A percentile compares a stretch with the other conserved stretches of the same genome.
Conservation (phyloP, 2,797 vertebrate genomes). For the Gymnoscopelus microlampas region DNA sequence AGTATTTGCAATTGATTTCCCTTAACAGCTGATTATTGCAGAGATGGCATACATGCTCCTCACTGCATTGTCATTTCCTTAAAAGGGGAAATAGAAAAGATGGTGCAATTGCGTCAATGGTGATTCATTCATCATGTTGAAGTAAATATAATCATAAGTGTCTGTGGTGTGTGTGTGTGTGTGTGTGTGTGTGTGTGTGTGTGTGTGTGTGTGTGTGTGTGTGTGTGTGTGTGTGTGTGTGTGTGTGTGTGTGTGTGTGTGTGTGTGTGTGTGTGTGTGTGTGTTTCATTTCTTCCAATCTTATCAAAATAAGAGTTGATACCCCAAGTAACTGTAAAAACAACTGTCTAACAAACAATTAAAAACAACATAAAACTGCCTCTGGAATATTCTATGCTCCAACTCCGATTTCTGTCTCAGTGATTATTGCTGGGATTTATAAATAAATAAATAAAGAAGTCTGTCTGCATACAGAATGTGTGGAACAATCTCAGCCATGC, state of each 20-base stretch:
- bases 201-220: not conserved
- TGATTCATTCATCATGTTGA: slow-evolving; percentile 28
- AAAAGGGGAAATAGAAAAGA: slow-evolving; percentile 3
- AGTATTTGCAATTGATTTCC: slow-evolving; percentile 67
- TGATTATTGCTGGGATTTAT: slow-evolving; percentile 79
- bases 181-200: not conserved
- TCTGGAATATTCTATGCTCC: slow-evolving; percentile 68
- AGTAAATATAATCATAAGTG: slow-evolving; percentile 53
- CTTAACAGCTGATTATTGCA: slow-evolving; percentile 56
- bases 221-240: too few relatives aligned
- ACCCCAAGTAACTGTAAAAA: slow-evolving; percentile 67
- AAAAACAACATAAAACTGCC: slow-evolving; percentile 11
- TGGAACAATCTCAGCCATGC: slow-evolving; percentile 72
- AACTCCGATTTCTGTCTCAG: slow-evolving; percentile 72
- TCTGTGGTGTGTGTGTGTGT: slow-evolving; percentile 27
- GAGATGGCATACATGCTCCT: slow-evolving; percentile 27
- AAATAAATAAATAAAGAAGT: slow-evolving; percentile 43
- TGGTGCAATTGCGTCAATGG: slow-evolving; percentile 22
- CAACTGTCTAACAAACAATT: too few relatives aligned
- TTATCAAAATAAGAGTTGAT: slow-evolving; percentile 69
- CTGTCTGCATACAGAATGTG: slow-evolving; percentile 74
- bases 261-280: slow-evolving; percentile 1
- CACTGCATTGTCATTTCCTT: slow-evolving; percentile 6
- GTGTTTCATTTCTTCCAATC: slow-evolving; percentile 68
- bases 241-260: too few relatives aligned